Conservation (phyloP, 1,140 invertebrate species). For the Drosophila grimshawi region DNA sequence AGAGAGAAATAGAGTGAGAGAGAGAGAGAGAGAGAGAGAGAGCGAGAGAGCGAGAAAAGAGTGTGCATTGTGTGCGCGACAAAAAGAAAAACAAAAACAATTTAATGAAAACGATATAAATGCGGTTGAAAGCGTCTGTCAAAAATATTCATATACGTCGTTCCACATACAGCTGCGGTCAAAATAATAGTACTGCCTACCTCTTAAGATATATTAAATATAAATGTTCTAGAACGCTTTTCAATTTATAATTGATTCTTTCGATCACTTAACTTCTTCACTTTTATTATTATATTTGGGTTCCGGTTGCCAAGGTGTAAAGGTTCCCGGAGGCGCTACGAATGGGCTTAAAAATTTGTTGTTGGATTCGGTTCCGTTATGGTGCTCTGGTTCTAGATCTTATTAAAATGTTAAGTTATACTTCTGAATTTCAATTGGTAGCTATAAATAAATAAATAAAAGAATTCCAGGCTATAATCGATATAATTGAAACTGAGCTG, state of each 20-base stretch:
- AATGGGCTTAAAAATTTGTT: no score
- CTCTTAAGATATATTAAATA: not conserved
- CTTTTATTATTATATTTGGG: no score
- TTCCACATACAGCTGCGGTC: no score
- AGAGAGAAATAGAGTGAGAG: not conserved
- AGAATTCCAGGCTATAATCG: no score
- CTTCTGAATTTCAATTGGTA: no score
- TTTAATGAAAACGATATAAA: constrained; percentile 25
- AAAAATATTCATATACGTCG: constrained; percentile 51
- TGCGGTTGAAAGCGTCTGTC: constrained; percentile 43
- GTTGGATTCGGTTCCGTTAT: no score
- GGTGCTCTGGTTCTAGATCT: no score
- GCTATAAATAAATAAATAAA: no score
- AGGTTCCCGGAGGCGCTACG: no score
- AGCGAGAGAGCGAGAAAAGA: not conserved
- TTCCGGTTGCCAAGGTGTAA: no score
- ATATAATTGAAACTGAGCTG: no score
- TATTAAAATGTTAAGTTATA: no score
- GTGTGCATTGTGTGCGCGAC: not conserved
- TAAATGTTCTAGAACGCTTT: constrained; percentile 15
- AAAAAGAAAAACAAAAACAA: constrained; percentile 42
- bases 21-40: not conserved
- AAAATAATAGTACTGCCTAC: not conserved
- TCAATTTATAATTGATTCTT: constrained; percentile 12
- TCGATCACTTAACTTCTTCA: not conserved